Conservation (phyloP, 2,113 vertebrate species). For the Muscicapa adusta region DNA sequence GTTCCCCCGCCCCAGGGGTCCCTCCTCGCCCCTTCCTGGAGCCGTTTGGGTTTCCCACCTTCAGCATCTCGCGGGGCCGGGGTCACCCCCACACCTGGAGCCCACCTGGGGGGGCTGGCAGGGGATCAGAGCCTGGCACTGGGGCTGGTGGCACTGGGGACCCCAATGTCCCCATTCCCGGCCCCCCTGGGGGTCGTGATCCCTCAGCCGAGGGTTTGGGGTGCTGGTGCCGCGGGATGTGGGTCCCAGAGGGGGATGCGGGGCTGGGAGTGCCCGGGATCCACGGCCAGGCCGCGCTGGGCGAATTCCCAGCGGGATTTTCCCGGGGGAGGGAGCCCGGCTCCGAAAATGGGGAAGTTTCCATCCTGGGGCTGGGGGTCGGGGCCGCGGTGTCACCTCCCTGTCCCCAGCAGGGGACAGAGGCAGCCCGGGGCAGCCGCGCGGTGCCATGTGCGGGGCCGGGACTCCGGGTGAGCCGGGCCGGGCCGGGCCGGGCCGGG, state of each 20-base stretch:
- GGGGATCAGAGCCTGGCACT: rapidly evolving
- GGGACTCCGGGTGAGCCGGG: not conserved
- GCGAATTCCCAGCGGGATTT: not conserved
- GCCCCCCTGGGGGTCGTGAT: rapidly evolving
- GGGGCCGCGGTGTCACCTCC: not conserved
- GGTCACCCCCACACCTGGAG: not conserved
- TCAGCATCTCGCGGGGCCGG: rapidly evolving
- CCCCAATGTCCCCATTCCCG: rapidly evolving
- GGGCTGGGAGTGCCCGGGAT: too few species aligned
- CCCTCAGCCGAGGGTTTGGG: rapidly evolving
- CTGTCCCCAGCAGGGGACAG: not conserved
- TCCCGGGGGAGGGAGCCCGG: rapidly evolving
- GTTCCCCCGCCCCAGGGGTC: rapidly evolving
- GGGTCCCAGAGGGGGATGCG: rapidly evolving
- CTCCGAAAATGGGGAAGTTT: not conserved
- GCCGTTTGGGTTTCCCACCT: not conserved
- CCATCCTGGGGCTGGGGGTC: not conserved
- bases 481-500: constrained; percentile 10
- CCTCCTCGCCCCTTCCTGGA: too few species aligned
- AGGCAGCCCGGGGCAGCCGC: too few species aligned
- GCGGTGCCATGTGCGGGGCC: not conserved
- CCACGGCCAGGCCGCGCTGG: too few species aligned
- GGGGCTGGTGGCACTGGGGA: not conserved
- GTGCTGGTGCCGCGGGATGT: too few species aligned
- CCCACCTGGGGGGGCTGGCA: not conserved